Evolutionary conservation across 2,113 vertebrate species (phyloP).

Genomic region (Cathartes aura): DNA sequence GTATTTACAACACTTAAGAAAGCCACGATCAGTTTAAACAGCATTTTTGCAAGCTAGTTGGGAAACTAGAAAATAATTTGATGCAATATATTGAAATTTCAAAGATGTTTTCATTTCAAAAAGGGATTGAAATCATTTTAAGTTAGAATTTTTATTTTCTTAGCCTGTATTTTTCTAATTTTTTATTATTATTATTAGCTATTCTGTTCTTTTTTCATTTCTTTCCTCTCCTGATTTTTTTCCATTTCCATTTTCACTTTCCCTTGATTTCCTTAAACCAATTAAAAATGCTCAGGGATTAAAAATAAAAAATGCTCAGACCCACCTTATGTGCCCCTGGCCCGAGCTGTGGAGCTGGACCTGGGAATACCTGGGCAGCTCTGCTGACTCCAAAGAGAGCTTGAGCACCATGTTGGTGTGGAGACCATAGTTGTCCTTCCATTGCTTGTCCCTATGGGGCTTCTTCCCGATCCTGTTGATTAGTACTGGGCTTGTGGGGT

Average conservation of each 20-base stretch:
- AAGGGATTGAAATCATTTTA: not conserved
- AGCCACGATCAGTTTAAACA: not conserved
- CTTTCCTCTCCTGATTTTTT: not conserved
- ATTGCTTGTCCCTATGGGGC: rapidly evolving
- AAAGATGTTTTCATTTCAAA: not conserved
- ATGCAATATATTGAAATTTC: not conserved
- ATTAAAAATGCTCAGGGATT: not conserved
- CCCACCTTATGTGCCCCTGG: not conserved
- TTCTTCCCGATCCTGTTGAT: rapidly evolving
- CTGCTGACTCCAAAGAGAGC: not conserved
- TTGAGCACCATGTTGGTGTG: not conserved
- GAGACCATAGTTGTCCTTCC: not conserved
- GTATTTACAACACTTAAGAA: not conserved
- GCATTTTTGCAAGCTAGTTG: not conserved
- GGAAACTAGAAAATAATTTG: not conserved
- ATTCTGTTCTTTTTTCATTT: not conserved
- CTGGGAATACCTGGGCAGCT: not conserved
- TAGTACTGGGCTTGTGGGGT: not conserved
- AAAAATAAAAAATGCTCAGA: not conserved
- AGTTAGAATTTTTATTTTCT: not conserved
- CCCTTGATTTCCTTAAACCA: not conserved
- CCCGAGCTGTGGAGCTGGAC: not conserved
- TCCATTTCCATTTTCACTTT: not conserved
- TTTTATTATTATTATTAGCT: not conserved
- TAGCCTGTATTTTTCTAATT: not conserved